Conservation (phyloP, 1,140 invertebrate genomes). For the Zaprionus taronus region DNA sequence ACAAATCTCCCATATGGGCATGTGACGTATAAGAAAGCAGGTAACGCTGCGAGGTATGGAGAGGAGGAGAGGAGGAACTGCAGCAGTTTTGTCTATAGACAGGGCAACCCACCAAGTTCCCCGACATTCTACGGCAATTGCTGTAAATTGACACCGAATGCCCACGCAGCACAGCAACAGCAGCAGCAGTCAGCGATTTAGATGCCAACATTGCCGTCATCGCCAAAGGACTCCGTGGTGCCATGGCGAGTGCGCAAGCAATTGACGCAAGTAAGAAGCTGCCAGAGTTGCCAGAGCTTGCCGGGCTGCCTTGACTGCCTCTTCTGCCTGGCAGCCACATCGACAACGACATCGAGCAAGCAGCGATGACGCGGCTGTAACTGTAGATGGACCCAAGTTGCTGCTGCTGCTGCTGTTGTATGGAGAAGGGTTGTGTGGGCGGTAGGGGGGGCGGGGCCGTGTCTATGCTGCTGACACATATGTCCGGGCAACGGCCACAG, state of each 20-base stretch:
- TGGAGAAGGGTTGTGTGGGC: neutral
- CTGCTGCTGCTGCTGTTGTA: neutral
- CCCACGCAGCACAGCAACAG: constrained; percentile 40
- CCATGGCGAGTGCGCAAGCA: constrained; percentile 64
- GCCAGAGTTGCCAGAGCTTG: neutral
- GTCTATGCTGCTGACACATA: constrained; percentile 53
- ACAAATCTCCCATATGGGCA: constrained; percentile 25
- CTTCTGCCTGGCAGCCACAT: neutral
- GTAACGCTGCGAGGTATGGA: constrained; percentile 7
- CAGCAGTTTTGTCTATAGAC: constrained; percentile 23
- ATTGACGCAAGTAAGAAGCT: constrained; percentile 78
- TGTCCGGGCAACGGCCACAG: constrained; percentile 66
- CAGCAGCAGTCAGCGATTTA: constrained; percentile 22
- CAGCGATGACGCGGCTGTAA: constrained; percentile 50
- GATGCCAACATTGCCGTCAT: constrained; percentile 35
- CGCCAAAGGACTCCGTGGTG: constrained; percentile 10
- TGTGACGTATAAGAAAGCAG: constrained; percentile 20
- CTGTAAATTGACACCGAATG: constrained; percentile 71
- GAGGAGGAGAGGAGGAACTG: neutral
- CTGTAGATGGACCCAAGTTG: constrained; percentile 43
- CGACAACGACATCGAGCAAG: constrained; percentile 34
- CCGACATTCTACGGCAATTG: constrained; percentile 56
- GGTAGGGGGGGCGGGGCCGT: constrained; percentile 10
- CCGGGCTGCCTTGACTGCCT: constrained; percentile 49
- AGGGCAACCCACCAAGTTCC: constrained; percentile 53